Base-by-base conservation (phyloP, 1,140 invertebrate genomes). In the Grapholita molesta region DNA sequence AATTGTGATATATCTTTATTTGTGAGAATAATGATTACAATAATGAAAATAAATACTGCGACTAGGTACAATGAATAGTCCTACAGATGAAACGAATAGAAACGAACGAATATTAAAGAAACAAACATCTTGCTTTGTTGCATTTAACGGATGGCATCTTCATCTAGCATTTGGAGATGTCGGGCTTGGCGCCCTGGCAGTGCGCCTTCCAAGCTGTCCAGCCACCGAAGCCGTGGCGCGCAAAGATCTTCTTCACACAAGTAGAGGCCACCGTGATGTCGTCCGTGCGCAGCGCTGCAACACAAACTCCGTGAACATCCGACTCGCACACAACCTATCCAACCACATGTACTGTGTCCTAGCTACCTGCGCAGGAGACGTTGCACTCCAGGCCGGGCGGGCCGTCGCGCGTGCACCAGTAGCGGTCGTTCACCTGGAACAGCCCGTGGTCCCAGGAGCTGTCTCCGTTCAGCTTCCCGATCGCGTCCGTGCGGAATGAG, bases 371-470 rank as follows among this genome's bases (percentile, higher is more conserved):
- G 66, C 88, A 90, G 11, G 70, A 78, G 3, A 87, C 75, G 35
- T 84, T 81, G 73, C 89, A 91, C 52, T 83, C 82, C 65, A 82
- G 82, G 21, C 84, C 87, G 3, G 77, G 70, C 3, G 70, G 69
- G 64, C 74, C 82, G 3, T 74, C 75, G 11, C 80, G 78, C 57
- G 76, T 86, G 81, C 93, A 94, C 93, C 93, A 94, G 70, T 93
- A 93, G 4, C 87, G 85, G 78, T 93, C 92, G 76, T 94, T 94
- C 70, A 94, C 93, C 84, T 94, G 94, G 86, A 94, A 94, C 23
- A 94, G 79, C 0, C 94, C 93, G 83, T 93, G 93, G 80, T 94
- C 93, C 23, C 87, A 82, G 12, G 92, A 93, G 0, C 93, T 93
- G 72, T 94, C 88, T 7, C 71, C 82, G 72, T 94, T 94, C 8